phyloP scores from a whole-genome alignment of 2,113 vertebrate species.

The Blennius ocellaris region DNA sequence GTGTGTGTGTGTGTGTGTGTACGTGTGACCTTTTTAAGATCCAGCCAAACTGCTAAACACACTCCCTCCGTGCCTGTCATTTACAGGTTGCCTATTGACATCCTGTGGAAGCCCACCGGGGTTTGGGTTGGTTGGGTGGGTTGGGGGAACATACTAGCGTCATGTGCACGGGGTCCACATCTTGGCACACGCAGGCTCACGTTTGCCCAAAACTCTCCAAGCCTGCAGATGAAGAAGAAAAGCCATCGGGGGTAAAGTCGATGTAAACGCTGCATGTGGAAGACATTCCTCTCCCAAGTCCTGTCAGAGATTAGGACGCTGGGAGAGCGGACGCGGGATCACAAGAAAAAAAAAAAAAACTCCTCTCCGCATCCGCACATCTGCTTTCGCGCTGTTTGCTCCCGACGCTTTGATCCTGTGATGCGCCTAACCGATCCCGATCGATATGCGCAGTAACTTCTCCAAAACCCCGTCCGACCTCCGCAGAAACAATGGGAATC shows the following conservation, averaged over 20 bases:
- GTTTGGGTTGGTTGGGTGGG: too few relatives aligned
- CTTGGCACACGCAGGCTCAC: slow-evolving; percentile 15
- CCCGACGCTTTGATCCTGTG: not conserved
- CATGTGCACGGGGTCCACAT: slow-evolving; percentile 29
- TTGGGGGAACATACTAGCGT: slow-evolving; percentile 43
- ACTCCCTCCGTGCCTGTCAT: slow-evolving; percentile 86
- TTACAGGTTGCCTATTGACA: slow-evolving; percentile 83
- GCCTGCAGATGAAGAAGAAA: slow-evolving; percentile 21
- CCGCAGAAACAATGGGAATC: slow-evolving; percentile 41
- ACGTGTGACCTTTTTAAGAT: slow-evolving; percentile 84
- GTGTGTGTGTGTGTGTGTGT: slow-evolving; percentile 2
- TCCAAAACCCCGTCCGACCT: slow-evolving; percentile 25
- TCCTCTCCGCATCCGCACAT: slow-evolving; percentile 26
- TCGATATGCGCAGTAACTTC: slow-evolving; percentile 45
- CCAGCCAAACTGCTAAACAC: slow-evolving; percentile 82
- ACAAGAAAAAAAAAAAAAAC: slow-evolving; percentile 23
- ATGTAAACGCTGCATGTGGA: slow-evolving; percentile 50
- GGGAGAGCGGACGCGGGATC: slow-evolving; percentile 20
- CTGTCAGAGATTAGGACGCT: slow-evolving; percentile 31
- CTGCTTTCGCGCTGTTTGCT: slow-evolving; percentile 45
- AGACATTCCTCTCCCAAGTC: slow-evolving; percentile 42
- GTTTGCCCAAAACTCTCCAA: slow-evolving; percentile 15
- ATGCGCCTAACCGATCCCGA: slow-evolving; percentile 37
- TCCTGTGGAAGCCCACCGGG: slow-evolving; percentile 70
- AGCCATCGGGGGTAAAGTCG: slow-evolving; percentile 29